Evolutionary conservation across 1,140 invertebrate species (phyloP).

Genomic region (Zaprionus kolodkinae): DNA sequence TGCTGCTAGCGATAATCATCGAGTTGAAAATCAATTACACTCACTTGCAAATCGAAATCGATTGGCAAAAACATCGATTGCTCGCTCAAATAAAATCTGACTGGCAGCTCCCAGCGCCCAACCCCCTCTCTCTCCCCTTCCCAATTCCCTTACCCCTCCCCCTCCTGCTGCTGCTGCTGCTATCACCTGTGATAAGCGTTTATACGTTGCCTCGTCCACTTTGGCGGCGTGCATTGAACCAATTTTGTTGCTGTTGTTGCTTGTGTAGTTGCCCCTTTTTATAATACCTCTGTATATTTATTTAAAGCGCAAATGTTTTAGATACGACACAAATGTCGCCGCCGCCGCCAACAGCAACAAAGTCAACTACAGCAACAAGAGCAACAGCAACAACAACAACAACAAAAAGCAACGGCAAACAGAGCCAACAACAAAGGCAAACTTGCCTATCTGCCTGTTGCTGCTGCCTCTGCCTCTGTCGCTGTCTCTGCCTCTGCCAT

Average conservation of each 20-base stretch:
- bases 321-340: slow-evolving; percentile 74
- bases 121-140: background rate
- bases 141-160: no score
- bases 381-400: slow-evolving; percentile 27
- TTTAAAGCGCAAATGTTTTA: slow-evolving; percentile 83
- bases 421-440: slow-evolving; percentile 67
- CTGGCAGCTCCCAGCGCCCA: background rate
- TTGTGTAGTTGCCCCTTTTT: slow-evolving; percentile 58
- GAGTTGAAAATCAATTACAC: slow-evolving; percentile 37
- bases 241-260: slow-evolving; percentile 57
- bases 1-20: slow-evolving; percentile 44
- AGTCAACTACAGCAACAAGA: slow-evolving; percentile 19
- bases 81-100: background rate
- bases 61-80: slow-evolving; percentile 35
- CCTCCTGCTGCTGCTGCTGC: slow-evolving; percentile 8
- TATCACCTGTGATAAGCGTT: slow-evolving; percentile 47
- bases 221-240: slow-evolving; percentile 78
- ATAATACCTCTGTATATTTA: slow-evolving; percentile 78
- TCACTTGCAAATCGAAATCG: slow-evolving; percentile 2
- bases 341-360: slow-evolving; percentile 11
- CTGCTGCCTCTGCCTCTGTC: slow-evolving; percentile 25
- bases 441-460: slow-evolving; percentile 72
- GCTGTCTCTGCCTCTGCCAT: slow-evolving; percentile 9
- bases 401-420: slow-evolving; percentile 50
- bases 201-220: slow-evolving; percentile 19